Evolutionary conservation across 1,140 invertebrate species (phyloP), one percentile per base, ranked within the genome.

Genomic region (Batillaria attramentaria): DNA sequence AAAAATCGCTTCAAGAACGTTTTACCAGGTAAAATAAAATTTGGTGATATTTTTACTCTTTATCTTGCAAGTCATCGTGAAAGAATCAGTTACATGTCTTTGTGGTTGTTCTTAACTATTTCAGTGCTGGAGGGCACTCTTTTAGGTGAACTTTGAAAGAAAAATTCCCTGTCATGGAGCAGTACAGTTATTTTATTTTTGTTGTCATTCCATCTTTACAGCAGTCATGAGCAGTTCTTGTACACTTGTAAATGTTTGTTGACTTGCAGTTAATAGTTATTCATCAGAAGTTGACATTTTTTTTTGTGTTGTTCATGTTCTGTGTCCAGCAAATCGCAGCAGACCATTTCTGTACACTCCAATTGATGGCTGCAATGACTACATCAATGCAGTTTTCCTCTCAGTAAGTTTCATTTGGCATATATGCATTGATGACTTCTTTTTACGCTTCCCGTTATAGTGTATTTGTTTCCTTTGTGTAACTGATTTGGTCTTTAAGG

Each of bases 1-100:
- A 99, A 99, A 90, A 99, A 99, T 92, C 93, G 98, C 89, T 99
- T 99, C 89, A 98, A 98, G 92, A 99, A 99, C 92, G 99, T 99
- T 88, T 93, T 99, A 89, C 98, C 98, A 82, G 99, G 95, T 96
- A 93, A 94, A n/a, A n/a, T n/a, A n/a, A n/a, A n/a, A n/a, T n/a
- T n/a, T n/a, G n/a, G n/a, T n/a, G n/a, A n/a, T n/a, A n/a, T n/a
- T n/a, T n/a, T n/a, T n/a, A n/a, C n/a, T n/a, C n/a, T n/a, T n/a
- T n/a, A n/a, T n/a, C n/a, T n/a, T n/a, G n/a, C n/a, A n/a, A n/a
- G n/a, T n/a, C n/a, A n/a, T n/a, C n/a, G n/a, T n/a, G n/a, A n/a
- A n/a, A n/a, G n/a, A n/a, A n/a, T n/a, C n/a, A n/a, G n/a, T n/a
- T n/a, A n/a, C n/a, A n/a, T n/a, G n/a, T n/a, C n/a, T n/a, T n/a